Evolutionary conservation across 2,797 vertebrate genomes (phyloP).

Genomic region (Manis pentadactyla): DNA sequence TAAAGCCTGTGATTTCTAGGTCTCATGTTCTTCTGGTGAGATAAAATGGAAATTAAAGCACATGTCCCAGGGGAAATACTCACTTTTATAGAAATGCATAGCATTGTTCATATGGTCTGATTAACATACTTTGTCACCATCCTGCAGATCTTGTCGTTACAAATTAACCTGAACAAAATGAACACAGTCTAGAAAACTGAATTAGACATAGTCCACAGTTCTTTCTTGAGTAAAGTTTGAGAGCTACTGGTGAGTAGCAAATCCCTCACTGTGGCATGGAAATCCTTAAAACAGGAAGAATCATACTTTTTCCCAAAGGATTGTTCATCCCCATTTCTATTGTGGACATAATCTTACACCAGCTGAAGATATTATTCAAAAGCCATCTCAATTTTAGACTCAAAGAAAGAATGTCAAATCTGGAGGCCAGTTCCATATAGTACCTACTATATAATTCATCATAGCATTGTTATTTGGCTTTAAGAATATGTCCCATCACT

Average conservation of each 20-base stretch:
- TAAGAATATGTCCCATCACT: neutral
- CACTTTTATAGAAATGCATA: neutral
- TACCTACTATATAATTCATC: neutral
- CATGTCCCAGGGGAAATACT: neutral
- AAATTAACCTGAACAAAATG: neutral
- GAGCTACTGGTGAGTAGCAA: neutral
- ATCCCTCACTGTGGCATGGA: neutral
- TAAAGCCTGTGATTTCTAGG: neutral
- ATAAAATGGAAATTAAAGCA: neutral
- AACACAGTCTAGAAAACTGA: neutral
- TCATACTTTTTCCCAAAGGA: neutral
- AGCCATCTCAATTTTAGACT: neutral
- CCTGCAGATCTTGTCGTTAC: neutral
- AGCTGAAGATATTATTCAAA: neutral
- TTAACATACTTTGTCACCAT: neutral
- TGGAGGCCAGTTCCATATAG: neutral
- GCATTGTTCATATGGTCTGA: neutral
- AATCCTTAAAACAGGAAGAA: neutral
- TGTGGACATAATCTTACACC: neutral
- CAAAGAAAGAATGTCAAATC: neutral
- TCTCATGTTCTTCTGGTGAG: neutral
- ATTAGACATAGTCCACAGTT: neutral
- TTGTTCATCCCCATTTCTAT: neutral
- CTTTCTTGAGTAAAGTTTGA: neutral
- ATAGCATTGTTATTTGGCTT: neutral